Conservation (phyloP, 2,113 vertebrate genomes). For the Verasper variegatus region DNA sequence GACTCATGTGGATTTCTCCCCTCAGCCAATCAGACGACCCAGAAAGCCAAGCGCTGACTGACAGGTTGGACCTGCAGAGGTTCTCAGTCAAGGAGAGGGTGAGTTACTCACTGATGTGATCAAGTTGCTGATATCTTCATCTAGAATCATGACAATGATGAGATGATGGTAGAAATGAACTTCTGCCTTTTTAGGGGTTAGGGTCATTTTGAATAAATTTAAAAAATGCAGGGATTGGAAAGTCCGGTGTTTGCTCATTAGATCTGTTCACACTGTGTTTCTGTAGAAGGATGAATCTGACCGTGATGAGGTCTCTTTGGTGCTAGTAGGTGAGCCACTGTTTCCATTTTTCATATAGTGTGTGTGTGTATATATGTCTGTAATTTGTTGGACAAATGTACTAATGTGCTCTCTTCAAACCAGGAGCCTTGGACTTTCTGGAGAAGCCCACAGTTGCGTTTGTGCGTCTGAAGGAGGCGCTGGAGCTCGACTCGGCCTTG, state of each 20-base stretch:
- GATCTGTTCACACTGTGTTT: constrained; percentile 13
- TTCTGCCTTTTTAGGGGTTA: not conserved
- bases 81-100: constrained; percentile 78
- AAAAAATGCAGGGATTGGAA: no score
- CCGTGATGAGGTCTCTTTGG: constrained; percentile 86
- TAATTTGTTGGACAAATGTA: not conserved
- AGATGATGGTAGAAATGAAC: not conserved
- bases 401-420: constrained; percentile 8
- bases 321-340: constrained; percentile 87
- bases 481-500: constrained; percentile 77
- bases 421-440: constrained; percentile 81
- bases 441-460: constrained; percentile 85
- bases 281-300: constrained; percentile 79
- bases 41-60: constrained; percentile 74
- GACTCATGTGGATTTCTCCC: not conserved
- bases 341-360: not conserved
- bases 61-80: constrained; percentile 73
- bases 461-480: constrained; percentile 86
- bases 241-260: not conserved
- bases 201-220: no score
- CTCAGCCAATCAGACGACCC: constrained; percentile 69
- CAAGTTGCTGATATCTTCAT: not conserved
- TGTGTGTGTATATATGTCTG: not conserved
- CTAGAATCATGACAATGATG: not conserved
- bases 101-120: constrained; percentile 10